Evolutionary conservation across 2,888 invertebrate genomes (phyloP).

Genomic region (Hydriomena furcata): DNA sequence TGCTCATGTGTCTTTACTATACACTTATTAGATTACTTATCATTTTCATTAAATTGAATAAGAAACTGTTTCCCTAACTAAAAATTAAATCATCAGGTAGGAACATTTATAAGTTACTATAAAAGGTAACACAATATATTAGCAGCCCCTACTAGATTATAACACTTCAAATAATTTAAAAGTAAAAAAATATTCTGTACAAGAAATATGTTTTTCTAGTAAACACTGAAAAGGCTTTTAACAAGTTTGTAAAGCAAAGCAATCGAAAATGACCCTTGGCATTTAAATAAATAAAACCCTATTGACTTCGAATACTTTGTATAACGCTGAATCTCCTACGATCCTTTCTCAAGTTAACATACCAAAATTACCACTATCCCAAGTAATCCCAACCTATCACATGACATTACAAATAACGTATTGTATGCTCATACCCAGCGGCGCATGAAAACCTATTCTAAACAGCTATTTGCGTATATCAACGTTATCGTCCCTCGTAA

Average conservation of each 20-base stretch:
- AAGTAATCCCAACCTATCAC: conserved; percentile 15
- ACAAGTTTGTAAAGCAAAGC: no score
- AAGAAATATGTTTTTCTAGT: no score
- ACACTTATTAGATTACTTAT: conserved; percentile 1
- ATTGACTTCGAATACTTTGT: background rate
- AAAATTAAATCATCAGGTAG: no score
- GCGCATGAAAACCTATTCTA: conserved; percentile 66
- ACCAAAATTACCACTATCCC: conserved; percentile 22
- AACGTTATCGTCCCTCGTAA: conserved; percentile 53
- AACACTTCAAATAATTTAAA: no score
- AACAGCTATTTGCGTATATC: conserved; percentile 72
- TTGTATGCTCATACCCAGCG: conserved; percentile 42
- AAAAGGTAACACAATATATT: background rate
- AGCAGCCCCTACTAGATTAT: no score
- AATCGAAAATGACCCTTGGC: background rate
- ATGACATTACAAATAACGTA: conserved; percentile 34
- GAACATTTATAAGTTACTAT: no score
- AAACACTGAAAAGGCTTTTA: no score
- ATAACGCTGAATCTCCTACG: conserved; percentile 2
- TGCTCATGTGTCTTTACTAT: background rate
- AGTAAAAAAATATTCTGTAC: no score
- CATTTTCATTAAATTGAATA: conserved; percentile 3
- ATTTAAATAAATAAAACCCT: background rate
- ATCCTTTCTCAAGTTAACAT: conserved; percentile 15
- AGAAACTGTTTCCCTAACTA: conserved; percentile 7